phyloP scores from a whole-genome alignment of 2,797 vertebrate genomes.

The Smutsia temminckii region DNA sequence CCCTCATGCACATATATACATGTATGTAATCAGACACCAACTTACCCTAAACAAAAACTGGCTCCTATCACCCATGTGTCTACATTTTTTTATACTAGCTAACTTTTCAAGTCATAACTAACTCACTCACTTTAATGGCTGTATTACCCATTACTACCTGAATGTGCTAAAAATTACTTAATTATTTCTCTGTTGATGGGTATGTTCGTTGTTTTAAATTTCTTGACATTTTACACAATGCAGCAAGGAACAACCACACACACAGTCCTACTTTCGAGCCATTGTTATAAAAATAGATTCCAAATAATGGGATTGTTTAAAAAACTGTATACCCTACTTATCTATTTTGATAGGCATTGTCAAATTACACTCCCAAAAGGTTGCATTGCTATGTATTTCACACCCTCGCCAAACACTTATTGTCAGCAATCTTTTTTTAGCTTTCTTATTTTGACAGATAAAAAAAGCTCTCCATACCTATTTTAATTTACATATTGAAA shows the following conservation, averaged over 20 bases:
- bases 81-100: not conserved
- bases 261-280: not conserved
- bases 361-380: constrained; percentile 46
- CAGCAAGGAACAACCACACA: not conserved
- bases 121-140: constrained; percentile 18
- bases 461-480: constrained; percentile 48
- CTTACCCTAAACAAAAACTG: constrained; percentile 23
- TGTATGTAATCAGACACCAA: not conserved
- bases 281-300: constrained; percentile 35
- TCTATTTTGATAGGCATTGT: constrained; percentile 33
- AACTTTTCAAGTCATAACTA: not conserved
- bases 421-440: constrained; percentile 39
- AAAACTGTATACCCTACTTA: not conserved
- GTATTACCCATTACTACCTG: not conserved
- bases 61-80: not conserved
- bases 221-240: constrained; percentile 11
- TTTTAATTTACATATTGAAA: constrained; percentile 63
- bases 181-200: not conserved
- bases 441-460: constrained; percentile 55
- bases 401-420: not conserved
- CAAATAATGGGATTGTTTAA: not conserved
- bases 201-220: constrained; percentile 25
- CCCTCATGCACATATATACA: not conserved
- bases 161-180: not conserved
- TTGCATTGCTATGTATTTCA: constrained; percentile 9